A percentile compares a stretch with the other conserved stretches of the same genome.
Evolutionary conservation across 2,888 invertebrate genomes (phyloP).

Genomic region (Standfussiana lucernea): DNA sequence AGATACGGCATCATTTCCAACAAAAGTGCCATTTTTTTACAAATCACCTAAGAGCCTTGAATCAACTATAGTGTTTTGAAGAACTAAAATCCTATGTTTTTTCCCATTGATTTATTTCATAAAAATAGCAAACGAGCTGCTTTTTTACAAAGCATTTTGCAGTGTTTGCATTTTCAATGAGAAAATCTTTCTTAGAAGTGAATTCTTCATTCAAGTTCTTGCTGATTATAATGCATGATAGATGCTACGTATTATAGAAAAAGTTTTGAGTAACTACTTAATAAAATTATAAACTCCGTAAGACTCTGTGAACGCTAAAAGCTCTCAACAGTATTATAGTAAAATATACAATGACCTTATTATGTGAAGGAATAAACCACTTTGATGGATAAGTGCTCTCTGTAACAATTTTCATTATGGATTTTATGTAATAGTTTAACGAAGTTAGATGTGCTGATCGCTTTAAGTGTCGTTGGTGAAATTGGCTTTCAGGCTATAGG

Average conservation of each 20-base stretch:
- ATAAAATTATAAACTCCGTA: slow-evolving; percentile 13
- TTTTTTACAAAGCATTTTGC: not conserved
- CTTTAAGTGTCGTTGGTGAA: no score
- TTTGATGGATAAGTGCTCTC: not conserved
- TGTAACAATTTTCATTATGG: not conserved
- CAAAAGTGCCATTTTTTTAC: not conserved
- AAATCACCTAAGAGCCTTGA: no score
- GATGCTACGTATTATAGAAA: slow-evolving; percentile 5
- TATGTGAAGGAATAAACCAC: slow-evolving; percentile 12
- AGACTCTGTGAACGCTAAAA: slow-evolving; percentile 1
- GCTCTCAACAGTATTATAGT: not conserved
- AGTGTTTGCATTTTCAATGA: not conserved
- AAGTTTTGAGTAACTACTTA: not conserved
- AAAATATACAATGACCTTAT: slow-evolving; percentile 4
- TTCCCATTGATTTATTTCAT: not conserved
- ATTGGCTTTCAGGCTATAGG: no score
- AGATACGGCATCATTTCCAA: not conserved
- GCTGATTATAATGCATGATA: not conserved
- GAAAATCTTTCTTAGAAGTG: not conserved
- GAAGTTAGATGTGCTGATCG: no score
- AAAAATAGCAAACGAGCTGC: not conserved
- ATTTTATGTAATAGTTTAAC: not conserved
- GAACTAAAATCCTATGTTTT: not conserved
- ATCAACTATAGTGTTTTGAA: not conserved
- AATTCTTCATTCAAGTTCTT: not conserved